phyloP scores from a whole-genome alignment of 2,113 vertebrate species.

The Plestiodon gilberti region DNA sequence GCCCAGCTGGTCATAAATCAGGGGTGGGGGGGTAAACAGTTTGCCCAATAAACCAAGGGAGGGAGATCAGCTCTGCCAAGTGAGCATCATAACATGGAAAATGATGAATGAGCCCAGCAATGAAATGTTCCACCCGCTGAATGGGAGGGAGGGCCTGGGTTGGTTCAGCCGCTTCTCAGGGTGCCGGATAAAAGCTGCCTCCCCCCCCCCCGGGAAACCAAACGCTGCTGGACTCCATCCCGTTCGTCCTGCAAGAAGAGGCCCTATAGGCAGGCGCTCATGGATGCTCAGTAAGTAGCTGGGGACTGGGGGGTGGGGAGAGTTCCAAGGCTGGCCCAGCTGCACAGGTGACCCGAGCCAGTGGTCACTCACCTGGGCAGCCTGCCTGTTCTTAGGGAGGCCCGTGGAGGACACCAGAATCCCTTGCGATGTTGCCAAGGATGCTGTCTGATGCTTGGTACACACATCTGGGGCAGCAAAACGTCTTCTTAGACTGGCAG shows the following conservation, averaged over 20 bases:
- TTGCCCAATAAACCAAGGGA: not conserved
- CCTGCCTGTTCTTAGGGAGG: not conserved
- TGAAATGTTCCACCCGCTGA: too few relatives aligned
- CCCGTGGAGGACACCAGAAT: not conserved
- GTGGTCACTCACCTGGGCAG: too few relatives aligned
- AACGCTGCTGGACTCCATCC: rapidly evolving
- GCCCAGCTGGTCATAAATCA: constrained; percentile 1
- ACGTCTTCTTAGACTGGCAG: too few relatives aligned
- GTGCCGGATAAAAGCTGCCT: not conserved
- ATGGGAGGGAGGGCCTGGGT: not conserved
- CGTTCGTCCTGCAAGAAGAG: rapidly evolving
- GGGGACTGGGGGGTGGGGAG: not conserved
- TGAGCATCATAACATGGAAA: not conserved
- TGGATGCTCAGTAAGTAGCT: not conserved
- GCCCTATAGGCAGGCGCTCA: not conserved
- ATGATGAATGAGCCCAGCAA: not conserved
- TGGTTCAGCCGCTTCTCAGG: not conserved
- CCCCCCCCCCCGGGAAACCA: rapidly evolving
- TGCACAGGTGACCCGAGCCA: not conserved
- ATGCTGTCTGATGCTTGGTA: not conserved
- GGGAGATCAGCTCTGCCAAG: not conserved
- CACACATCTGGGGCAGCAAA: not conserved
- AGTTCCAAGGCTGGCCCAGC: not conserved
- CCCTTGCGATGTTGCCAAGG: not conserved
- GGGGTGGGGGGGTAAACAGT: not conserved